A percentile compares a stretch with the other conserved stretches of the same genome.
Conservation (phyloP, 2,113 vertebrate species). For the Chauna torquata region DNA sequence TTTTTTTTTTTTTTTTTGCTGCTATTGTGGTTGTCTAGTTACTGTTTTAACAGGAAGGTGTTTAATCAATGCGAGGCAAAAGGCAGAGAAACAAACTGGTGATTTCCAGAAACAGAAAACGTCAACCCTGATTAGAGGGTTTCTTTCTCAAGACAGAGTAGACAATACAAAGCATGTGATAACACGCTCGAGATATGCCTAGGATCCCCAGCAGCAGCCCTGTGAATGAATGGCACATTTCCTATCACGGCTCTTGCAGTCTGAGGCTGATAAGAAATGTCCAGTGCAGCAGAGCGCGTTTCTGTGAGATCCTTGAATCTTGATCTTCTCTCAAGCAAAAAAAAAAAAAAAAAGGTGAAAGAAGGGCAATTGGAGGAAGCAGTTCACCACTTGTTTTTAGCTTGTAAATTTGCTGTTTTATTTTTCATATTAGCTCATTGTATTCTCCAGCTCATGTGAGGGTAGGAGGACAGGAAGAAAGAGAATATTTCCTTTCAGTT, state of each 20-base stretch:
- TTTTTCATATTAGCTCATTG: neutral
- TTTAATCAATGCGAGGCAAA: slow-evolving; percentile 44
- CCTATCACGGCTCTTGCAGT: slow-evolving; percentile 15
- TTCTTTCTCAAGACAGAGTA: slow-evolving; percentile 60
- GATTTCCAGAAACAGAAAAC: slow-evolving; percentile 47
- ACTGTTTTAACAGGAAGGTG: slow-evolving; percentile 67
- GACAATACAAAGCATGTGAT: slow-evolving; percentile 40
- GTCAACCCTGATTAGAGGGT: slow-evolving; percentile 38
- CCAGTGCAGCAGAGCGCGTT: neutral
- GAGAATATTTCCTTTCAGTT: neutral
- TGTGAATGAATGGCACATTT: slow-evolving; percentile 41
- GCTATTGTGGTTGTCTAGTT: slow-evolving; percentile 5
- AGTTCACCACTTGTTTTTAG: neutral
- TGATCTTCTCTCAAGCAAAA: neutral
- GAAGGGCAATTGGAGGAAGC: neutral
- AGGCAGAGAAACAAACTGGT: neutral
- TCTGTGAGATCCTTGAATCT: neutral
- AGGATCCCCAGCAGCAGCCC: slow-evolving; percentile 32
- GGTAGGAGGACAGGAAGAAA: neutral
- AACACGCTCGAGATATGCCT: neutral
- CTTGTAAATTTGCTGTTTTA: neutral
- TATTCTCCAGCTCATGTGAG: neutral
- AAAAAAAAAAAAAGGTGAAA: neutral
- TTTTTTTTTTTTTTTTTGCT: neutral
- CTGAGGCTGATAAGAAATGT: slow-evolving; percentile 10